Evolutionary conservation across 2,797 vertebrate species (phyloP).

Genomic region (Helarctos malayanus): DNA sequence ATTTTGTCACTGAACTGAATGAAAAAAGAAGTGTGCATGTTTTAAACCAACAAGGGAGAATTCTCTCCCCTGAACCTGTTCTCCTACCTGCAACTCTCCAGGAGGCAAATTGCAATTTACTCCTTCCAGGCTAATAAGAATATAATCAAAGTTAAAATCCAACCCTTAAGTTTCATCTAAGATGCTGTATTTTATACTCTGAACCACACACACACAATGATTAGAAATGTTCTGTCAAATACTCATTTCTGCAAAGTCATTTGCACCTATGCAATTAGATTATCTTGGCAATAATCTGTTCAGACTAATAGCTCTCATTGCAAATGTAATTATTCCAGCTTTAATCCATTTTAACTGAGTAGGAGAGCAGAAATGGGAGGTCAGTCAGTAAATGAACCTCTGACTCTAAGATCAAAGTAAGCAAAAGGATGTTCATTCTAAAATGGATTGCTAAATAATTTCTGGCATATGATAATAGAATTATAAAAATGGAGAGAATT

Average conservation of each 20-base stretch:
- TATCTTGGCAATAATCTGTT: constrained; percentile 84
- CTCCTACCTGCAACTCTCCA: background rate
- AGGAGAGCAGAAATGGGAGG: constrained; percentile 78
- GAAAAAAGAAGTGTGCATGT: background rate
- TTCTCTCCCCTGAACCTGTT: constrained; percentile 21
- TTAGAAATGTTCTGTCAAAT: constrained; percentile 34
- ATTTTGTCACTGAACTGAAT: background rate
- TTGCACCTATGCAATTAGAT: constrained; percentile 84
- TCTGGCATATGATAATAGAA: background rate
- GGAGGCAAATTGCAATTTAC: background rate
- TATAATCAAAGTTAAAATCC: constrained; percentile 38
- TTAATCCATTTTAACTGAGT: constrained; percentile 86
- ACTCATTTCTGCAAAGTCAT: constrained; percentile 75
- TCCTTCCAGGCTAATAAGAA: constrained; percentile 11
- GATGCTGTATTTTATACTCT: background rate
- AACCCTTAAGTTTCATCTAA: constrained; percentile 40
- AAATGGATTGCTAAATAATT: constrained; percentile 13
- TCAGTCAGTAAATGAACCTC: constrained; percentile 76
- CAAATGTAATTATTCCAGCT: constrained; percentile 83
- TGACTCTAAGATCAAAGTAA: constrained; percentile 70
- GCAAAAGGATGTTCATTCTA: background rate
- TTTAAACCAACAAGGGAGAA: background rate
- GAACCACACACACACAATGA: background rate
- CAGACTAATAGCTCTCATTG: constrained; percentile 77
- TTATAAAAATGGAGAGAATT: constrained; percentile 21